These are phyloP conservation scores for Chrysochloris asiatica DNA, from an alignment of 2,113 vertebrate species.

Conservation along the genomic window DNA sequence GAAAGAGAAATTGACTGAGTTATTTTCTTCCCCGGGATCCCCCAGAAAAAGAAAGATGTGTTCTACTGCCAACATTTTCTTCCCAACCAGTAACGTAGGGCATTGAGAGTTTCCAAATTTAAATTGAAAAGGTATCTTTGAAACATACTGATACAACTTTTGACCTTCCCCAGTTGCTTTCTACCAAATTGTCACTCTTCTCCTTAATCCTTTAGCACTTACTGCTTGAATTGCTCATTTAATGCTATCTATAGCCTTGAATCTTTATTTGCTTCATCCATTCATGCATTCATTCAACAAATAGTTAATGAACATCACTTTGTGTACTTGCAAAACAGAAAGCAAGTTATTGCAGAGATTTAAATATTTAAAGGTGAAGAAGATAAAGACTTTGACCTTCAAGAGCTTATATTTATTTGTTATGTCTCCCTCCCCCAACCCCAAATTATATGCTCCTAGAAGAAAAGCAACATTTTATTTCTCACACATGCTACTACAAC, in stretches of 20 bases:
- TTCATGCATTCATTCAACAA: background rate
- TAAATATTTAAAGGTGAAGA: background rate
- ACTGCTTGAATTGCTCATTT: background rate
- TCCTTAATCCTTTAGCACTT: background rate
- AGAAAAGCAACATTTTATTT: background rate
- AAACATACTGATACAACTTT: background rate
- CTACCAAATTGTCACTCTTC: background rate
- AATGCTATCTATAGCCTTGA: background rate
- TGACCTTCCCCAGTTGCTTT: background rate
- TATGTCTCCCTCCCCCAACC: background rate
- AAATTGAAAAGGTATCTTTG: background rate
- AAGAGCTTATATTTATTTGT: background rate
- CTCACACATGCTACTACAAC: background rate
- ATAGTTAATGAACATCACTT: background rate
- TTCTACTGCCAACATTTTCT: background rate
- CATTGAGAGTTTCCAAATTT: background rate
- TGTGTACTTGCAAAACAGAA: background rate
- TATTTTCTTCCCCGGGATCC: background rate
- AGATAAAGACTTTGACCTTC: background rate
- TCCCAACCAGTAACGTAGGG: background rate
- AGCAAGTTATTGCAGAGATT: too few species aligned
- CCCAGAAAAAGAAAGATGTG: background rate
- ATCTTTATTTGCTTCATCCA: background rate
- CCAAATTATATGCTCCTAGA: background rate
- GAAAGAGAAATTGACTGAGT: background rate